A percentile compares a stretch with the other conserved stretches of the same genome.
Conservation (phyloP, 2,797 vertebrate species). For the Urophycis tenuis region DNA sequence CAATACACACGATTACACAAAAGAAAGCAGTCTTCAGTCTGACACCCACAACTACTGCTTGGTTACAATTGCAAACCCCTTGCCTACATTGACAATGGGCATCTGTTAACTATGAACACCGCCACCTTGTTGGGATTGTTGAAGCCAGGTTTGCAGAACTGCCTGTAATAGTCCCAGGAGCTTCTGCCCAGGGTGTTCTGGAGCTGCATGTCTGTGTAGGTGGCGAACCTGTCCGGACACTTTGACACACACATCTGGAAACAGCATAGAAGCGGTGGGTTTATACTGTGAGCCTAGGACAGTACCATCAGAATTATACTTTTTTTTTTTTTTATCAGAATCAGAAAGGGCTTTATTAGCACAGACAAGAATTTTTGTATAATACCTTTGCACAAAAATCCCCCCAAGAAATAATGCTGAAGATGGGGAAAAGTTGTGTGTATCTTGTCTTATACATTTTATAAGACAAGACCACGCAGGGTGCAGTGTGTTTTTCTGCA, state of each 20-base stretch:
- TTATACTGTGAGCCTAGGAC: not conserved
- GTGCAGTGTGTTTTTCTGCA: not conserved
- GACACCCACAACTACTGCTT: not conserved
- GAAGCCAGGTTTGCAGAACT: constrained; percentile 82
- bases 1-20: too few species aligned
- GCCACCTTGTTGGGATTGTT: constrained; percentile 78
- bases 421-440: not conserved
- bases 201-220: constrained; percentile 80
- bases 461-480: too few species aligned
- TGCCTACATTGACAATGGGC: not conserved
- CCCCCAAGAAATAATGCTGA: not conserved
- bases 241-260: constrained; percentile 83
- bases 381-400: too few species aligned
- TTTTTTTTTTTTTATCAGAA: too few species aligned
- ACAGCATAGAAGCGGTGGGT: not conserved
- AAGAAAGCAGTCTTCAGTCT: not conserved
- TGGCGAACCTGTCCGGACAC: constrained; percentile 84
- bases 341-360: too few species aligned
- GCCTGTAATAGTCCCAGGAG: constrained; percentile 81
- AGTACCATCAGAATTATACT: too few species aligned
- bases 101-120: not conserved
- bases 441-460: not conserved
- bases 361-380: too few species aligned
- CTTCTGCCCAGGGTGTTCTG: constrained; percentile 61
- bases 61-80: not conserved